These are phyloP conservation scores for Cosmia trapezina DNA, from an alignment of 2,888 invertebrate species.

Conservation along the genomic window DNA sequence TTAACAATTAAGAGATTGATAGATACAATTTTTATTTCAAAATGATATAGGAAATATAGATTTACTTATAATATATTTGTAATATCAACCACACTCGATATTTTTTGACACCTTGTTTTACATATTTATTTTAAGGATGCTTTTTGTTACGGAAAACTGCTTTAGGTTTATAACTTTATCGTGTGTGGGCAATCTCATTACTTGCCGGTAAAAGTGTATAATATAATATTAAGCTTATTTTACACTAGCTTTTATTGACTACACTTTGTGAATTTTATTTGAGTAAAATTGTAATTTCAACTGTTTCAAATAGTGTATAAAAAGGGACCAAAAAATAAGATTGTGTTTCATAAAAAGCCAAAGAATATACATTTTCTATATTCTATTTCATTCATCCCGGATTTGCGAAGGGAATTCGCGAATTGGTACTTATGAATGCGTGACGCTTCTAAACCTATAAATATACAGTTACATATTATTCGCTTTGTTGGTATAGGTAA, in stretches of 20 bases:
- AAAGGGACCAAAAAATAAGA: not conserved
- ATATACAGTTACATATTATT: slow-evolving; percentile 19
- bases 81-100: slow-evolving; percentile 31
- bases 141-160: not conserved
- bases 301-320: not conserved
- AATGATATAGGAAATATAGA: slow-evolving; percentile 13
- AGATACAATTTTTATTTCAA: not conserved
- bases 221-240: slow-evolving; percentile 36
- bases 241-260: slow-evolving; percentile 31
- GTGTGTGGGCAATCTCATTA: slow-evolving; percentile 45
- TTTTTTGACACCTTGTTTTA: slow-evolving; percentile 9
- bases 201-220: slow-evolving; percentile 60
- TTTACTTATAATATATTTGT: slow-evolving; percentile 11
- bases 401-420: slow-evolving; percentile 21
- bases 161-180: slow-evolving; percentile 13
- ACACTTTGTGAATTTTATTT: slow-evolving; percentile 31
- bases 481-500: not conserved
- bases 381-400: slow-evolving; percentile 2
- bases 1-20: slow-evolving; percentile 25
- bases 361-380: not conserved
- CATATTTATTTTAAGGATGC: not conserved
- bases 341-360: not conserved
- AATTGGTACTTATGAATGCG: slow-evolving; percentile 38
- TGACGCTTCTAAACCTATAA: slow-evolving; percentile 23
- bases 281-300: no score